phyloP scores from a whole-genome alignment of 2,888 invertebrate species.

The Orthonevra nobilis region DNA sequence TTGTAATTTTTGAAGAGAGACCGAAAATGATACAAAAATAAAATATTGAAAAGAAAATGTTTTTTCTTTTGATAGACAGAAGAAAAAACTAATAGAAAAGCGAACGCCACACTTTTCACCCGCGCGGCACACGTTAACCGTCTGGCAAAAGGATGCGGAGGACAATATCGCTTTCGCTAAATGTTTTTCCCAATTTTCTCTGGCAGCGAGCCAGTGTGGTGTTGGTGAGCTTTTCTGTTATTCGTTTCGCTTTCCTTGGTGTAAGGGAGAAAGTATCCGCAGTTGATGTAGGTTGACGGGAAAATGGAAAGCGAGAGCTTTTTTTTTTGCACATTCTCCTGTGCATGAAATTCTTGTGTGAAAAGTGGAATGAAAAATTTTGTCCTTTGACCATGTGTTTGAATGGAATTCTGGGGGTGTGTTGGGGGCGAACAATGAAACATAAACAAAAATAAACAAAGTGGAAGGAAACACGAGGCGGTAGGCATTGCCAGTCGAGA shows the following conservation, averaged over 20 bases:
- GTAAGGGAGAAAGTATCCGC: conserved; percentile 58
- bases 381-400: conserved; percentile 19
- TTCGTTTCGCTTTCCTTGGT: conserved; percentile 42
- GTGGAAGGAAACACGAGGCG: conserved; percentile 29
- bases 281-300: conserved; percentile 63
- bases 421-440: background rate
- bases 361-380: no score
- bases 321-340: conserved; percentile 12
- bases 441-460: conserved; percentile 33
- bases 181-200: no score
- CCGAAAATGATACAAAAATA: background rate
- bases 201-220: conserved; percentile 26
- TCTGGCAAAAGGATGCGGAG: conserved; percentile 61
- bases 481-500: conserved; percentile 22
- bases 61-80: conserved; percentile 34
- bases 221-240: conserved; percentile 34
- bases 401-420: conserved; percentile 20
- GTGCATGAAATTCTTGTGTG: no score
- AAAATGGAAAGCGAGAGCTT: conserved; percentile 58
- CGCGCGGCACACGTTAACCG: conserved; percentile 61
- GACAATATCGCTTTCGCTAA: conserved; percentile 58
- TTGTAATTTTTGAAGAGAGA: background rate
- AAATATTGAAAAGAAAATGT: conserved; percentile 8
- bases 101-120: conserved; percentile 57
- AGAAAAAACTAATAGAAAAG: conserved; percentile 43